phyloP scores from a whole-genome alignment of 2,888 invertebrate genomes.

The Sepiola atlantica region DNA sequence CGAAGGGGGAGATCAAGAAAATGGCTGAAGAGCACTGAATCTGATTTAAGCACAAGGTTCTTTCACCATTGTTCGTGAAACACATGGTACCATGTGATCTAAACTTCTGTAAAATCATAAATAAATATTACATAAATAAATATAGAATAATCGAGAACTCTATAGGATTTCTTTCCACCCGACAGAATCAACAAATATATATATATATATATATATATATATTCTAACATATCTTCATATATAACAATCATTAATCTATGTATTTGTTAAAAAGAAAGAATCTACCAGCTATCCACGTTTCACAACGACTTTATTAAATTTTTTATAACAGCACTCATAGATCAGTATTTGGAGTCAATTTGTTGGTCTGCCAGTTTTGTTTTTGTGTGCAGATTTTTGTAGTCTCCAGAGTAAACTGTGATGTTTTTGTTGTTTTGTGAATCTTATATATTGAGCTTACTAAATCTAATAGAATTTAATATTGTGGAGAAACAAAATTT shows the following conservation, averaged over 20 bases:
- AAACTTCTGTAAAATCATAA: too few species aligned
- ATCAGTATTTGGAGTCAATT: not conserved
- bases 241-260: not conserved
- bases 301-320: not conserved
- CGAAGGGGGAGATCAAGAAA: too few species aligned
- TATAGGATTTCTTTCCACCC: too few species aligned
- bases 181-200: not conserved
- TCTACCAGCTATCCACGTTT: constrained; percentile 32
- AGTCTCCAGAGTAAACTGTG: not conserved
- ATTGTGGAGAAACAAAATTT: not conserved
- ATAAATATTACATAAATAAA: too few species aligned
- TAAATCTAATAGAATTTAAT: not conserved
- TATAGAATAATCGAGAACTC: too few species aligned
- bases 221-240: constrained; percentile 13
- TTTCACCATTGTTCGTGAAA: too few species aligned
- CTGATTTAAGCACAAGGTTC: too few species aligned
- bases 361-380: not conserved
- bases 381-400: not conserved
- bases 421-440: not conserved
- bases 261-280: constrained; percentile 12
- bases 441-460: not conserved
- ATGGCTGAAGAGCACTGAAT: too few species aligned
- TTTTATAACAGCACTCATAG: not conserved
- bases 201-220: not conserved
- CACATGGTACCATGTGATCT: too few species aligned